Evolutionary conservation across 2,113 vertebrate species (phyloP).

Genomic region (Microtus pennsylvanicus): DNA sequence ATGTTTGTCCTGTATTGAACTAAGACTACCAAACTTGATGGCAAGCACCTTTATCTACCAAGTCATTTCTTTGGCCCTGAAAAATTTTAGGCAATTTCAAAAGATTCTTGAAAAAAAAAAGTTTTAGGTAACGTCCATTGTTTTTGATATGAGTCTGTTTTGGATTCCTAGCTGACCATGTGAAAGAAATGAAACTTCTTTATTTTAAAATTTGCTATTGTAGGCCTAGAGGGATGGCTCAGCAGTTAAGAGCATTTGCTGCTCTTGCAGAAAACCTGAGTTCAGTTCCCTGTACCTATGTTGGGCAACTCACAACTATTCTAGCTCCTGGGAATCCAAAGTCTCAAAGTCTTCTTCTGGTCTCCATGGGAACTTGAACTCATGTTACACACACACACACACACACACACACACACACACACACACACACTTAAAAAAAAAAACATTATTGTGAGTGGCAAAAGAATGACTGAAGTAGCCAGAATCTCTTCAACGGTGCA

Average conservation of each 20-base stretch:
- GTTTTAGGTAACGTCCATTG: background rate
- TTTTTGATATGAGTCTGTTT: background rate
- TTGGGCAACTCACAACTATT: no score
- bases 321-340: no score
- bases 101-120: background rate
- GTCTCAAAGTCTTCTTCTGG: no score
- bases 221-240: no score
- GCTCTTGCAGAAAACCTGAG: no score
- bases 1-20: background rate
- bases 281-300: no score
- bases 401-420: no score
- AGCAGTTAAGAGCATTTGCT: no score
- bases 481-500: background rate
- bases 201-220: background rate
- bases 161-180: background rate
- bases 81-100: background rate
- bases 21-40: background rate
- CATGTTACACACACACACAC: background rate
- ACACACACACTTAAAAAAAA: no score
- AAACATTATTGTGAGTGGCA: background rate
- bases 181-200: background rate
- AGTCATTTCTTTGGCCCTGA: background rate
- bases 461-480: background rate
- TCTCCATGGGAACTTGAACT: background rate
- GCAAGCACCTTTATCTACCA: background rate